These are phyloP conservation scores for Coelopa frigida DNA, from an alignment of 1,140 invertebrate species.

Conservation along the genomic window DNA sequence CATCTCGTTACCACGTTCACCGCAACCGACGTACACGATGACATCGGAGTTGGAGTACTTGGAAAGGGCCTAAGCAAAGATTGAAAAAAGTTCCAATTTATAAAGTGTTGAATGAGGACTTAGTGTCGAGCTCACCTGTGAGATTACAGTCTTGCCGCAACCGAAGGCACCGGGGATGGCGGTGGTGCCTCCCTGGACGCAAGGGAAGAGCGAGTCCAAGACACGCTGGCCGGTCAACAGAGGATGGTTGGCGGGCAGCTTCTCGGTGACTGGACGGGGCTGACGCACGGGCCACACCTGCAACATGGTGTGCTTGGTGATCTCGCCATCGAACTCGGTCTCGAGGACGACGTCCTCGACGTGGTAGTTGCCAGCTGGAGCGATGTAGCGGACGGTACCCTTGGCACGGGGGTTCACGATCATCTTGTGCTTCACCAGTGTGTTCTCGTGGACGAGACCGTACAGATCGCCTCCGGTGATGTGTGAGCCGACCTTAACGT, in stretches of 20 bases:
- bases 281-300: slow-evolving; percentile 97
- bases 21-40: slow-evolving; percentile 98
- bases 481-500: slow-evolving; percentile 87
- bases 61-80: slow-evolving; percentile 66
- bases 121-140: slow-evolving; percentile 21
- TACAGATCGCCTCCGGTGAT: slow-evolving; percentile 98
- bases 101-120: not conserved
- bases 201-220: slow-evolving; percentile 96
- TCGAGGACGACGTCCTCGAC: slow-evolving; percentile 94
- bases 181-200: slow-evolving; percentile 98
- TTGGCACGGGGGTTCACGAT: slow-evolving; percentile 89
- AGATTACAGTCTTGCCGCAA: slow-evolving; percentile 99
- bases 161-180: slow-evolving; percentile 90
- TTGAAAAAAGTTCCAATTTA: not conserved
- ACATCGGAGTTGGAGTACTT: slow-evolving; percentile 99
- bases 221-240: slow-evolving; percentile 97
- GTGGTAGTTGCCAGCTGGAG: slow-evolving; percentile 88
- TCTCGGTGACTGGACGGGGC: slow-evolving; percentile 95
- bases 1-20: slow-evolving; percentile 88
- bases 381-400: slow-evolving; percentile 94
- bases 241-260: slow-evolving; percentile 96
- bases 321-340: slow-evolving; percentile 97
- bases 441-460: slow-evolving; percentile 94
- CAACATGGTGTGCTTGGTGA: slow-evolving; percentile 85
- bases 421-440: slow-evolving; percentile 94